Base-by-base conservation (phyloP, 2,888 invertebrate species). In the Tenthredo mesomela region DNA sequence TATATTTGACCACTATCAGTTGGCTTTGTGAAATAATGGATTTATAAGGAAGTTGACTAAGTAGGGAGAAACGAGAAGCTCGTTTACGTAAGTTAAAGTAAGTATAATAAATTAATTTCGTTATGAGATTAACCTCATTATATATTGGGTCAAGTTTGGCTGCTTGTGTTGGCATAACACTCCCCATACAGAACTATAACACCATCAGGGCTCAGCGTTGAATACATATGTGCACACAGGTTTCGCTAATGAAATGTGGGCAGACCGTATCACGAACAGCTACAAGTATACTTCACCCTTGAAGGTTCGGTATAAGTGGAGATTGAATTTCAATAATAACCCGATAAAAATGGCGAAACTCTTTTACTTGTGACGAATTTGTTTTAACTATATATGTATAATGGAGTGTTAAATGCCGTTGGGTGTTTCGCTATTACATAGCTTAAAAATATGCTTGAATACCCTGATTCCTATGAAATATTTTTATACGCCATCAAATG, bases 401-500 rank as follows among this genome's bases (percentile, higher is more conserved):
- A 10, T 12, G 61, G 10, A 25, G 61, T 61, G 61, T 61, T 25
- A 61, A 61, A 61, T 25, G 54, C n/a, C n/a, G 54, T 54, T n/a
- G 54, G 18, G 7, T n/a, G 18, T 54, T 67, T 18, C 15, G 15
- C 29, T 21, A 9, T 67, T 33, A 37, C 9, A 33, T 4, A 33
- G 9, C 37, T 70, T 70, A 3, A 37, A 37, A 70, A 70, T 37
- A 37, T 70, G 37, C 37, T 70, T 18, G 1, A n/a, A 18, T 18
- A 37, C 70, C 37, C 18, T 37, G 70, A 70, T 70, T 70, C 70
- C 70, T 70, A 37, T 70, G 70, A 70, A 70, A 70, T 70, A 70
- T 70, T n/a, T 37, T 70, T 70, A 70, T 37, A 70, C 15, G 33
- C 70, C 25, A 70, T 70, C 29, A 70, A 70, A 70, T 70, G 70